Evolutionary conservation across 2,113 vertebrate species (phyloP).

Genomic region (Amphilophus citrinellus): DNA sequence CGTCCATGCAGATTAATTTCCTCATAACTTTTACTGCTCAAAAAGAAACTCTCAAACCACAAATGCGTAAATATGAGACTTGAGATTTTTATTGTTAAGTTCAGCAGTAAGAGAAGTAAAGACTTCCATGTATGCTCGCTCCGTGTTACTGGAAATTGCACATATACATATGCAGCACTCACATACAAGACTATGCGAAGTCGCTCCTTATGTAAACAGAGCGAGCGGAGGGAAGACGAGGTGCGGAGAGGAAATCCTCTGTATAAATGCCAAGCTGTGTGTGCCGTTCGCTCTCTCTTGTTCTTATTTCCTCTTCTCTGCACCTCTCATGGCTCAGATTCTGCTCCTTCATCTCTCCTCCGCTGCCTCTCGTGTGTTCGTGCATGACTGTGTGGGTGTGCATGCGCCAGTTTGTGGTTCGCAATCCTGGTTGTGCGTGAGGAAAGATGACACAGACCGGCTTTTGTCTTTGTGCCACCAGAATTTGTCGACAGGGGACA

Average conservation of each 20-base stretch:
- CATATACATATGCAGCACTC: neutral
- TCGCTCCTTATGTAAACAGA: constrained; percentile 75
- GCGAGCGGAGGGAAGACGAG: constrained; percentile 68
- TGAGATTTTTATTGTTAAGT: neutral
- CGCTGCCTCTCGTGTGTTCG: neutral
- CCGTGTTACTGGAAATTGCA: neutral
- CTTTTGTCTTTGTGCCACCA: constrained; percentile 40
- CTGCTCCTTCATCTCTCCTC: constrained; percentile 56
- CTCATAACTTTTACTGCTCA: neutral
- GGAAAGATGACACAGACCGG: constrained; percentile 26
- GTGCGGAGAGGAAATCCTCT: constrained; percentile 82
- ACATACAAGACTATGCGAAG: constrained; percentile 28
- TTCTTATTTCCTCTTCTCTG: constrained; percentile 64
- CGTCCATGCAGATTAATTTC: neutral
- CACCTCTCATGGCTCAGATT: constrained; percentile 49
- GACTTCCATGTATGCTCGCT: neutral
- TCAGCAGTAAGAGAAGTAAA: constrained; percentile 1
- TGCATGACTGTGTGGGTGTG: constrained; percentile 20
- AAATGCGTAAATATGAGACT: neutral
- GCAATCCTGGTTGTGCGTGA: neutral
- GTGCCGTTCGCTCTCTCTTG: constrained; percentile 61
- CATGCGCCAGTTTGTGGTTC: constrained; percentile 27
- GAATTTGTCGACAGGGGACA: constrained; percentile 7
- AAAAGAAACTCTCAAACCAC: neutral
- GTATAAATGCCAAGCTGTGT: constrained; percentile 75